Conservation (phyloP, 1,140 invertebrate genomes). For the Zaprionus gabonicus region DNA sequence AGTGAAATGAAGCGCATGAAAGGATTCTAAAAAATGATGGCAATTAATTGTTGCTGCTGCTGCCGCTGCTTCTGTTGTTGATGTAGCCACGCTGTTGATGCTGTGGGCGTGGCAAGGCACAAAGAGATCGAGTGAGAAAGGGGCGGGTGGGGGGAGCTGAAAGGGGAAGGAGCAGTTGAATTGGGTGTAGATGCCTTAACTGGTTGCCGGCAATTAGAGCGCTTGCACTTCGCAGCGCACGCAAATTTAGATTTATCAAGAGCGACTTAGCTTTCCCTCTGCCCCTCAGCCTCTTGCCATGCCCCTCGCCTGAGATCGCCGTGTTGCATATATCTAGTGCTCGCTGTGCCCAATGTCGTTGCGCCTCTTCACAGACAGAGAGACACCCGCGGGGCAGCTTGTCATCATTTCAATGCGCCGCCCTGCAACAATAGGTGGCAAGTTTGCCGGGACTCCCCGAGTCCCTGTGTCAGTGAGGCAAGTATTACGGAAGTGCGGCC, state of each 20-base stretch:
- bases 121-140: background rate
- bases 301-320: background rate
- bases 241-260: slow-evolving; percentile 47
- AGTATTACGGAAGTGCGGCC: slow-evolving; percentile 50
- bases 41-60: slow-evolving; percentile 64
- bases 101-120: slow-evolving; percentile 26
- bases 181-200: slow-evolving; percentile 26
- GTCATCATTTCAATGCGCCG: slow-evolving; percentile 39
- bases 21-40: slow-evolving; percentile 68
- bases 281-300: too few species aligned
- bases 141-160: background rate
- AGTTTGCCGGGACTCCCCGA: slow-evolving; percentile 13
- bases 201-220: slow-evolving; percentile 43
- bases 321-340: background rate
- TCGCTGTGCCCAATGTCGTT: background rate
- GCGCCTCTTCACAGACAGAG: background rate
- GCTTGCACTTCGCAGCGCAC: slow-evolving; percentile 24
- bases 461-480: background rate
- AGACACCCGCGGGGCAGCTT: slow-evolving; percentile 4
- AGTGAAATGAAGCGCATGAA: slow-evolving; percentile 70
- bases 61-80: slow-evolving; percentile 29
- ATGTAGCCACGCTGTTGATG: slow-evolving; percentile 4
- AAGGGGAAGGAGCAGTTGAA: slow-evolving; percentile 9
- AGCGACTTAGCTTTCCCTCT: background rate
- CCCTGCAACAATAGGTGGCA: slow-evolving; percentile 36